Evolutionary conservation across 1,140 invertebrate species (phyloP).

Genomic region (Sarcophaga bullata): DNA sequence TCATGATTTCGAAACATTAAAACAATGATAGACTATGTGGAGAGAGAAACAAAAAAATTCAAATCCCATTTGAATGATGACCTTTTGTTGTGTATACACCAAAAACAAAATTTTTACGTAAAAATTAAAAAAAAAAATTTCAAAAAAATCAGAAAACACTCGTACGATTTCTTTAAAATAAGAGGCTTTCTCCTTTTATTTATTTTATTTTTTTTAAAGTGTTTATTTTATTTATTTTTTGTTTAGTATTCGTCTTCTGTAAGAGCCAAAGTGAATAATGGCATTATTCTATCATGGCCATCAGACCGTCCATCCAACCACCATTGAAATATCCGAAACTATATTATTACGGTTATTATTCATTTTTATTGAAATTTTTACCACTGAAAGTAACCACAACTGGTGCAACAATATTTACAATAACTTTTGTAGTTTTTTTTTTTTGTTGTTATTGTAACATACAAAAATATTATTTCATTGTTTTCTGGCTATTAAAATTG

Average conservation of each 20-base stretch:
- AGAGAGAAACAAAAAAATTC: too few relatives aligned
- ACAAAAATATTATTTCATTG: too few relatives aligned
- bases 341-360: too few relatives aligned
- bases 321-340: conserved; percentile 34
- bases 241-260: conserved; percentile 17
- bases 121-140: conserved; percentile 12
- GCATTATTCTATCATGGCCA: conserved; percentile 37
- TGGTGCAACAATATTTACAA: too few relatives aligned
- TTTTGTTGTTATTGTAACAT: too few relatives aligned
- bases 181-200: not conserved
- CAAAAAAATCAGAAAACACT: not conserved
- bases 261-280: conserved; percentile 34
- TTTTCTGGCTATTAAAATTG: too few relatives aligned
- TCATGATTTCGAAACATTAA: too few relatives aligned
- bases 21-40: too few relatives aligned
- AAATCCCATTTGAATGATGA: conserved; percentile 6
- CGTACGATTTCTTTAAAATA: not conserved
- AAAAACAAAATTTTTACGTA: not conserved
- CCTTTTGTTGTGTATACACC: conserved; percentile 4
- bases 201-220: not conserved
- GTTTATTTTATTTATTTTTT: not conserved
- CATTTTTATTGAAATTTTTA: too few relatives aligned
- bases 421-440: too few relatives aligned
- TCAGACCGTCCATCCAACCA: conserved; percentile 27
- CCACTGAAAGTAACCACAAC: too few relatives aligned